Base-by-base conservation (phyloP, 2,888 invertebrate genomes). In the Netelia inedita region DNA sequence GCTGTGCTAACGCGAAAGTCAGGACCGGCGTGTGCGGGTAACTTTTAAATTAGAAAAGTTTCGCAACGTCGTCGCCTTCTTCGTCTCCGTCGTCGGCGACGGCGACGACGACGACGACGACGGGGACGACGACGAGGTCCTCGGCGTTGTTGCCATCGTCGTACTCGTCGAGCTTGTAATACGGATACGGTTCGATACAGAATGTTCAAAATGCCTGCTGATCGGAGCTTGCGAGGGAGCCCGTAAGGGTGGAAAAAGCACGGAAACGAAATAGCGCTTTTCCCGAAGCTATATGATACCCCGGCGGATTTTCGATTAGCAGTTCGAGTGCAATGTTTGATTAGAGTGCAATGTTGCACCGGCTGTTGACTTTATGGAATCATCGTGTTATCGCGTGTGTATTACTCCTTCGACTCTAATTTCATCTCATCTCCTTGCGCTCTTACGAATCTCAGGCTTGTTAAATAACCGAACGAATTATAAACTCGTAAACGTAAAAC, bases 41-140 rank as follows among this genome's bases (percentile, higher is more conserved):
- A 88, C 87, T 88, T 88, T 87, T 88, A 88, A 88, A 88, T 88
- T 88, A 88, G 88, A 88, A 88, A 88, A 88, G 85, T 88, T 88
- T 87, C 79, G 82, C 76, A 82, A 84, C 85, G 85, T 84, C 88
- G 87, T 87, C 88, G 82, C 16, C 87, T 73, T 74, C 81, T 59
- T 61, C 79, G 65, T 68, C 28, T 55, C 46, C 68, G 78, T 79
- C 79, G 85, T 79, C 82, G 74, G 35, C 85, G 41, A 53, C 79
- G 79, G 21, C 79, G 79, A 21, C 79, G 43, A 9, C 71, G 73
- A 57, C 73, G 73, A 35, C 74, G 74, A 63, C 73, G 75, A 35
- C 63, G 28, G 46, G 68, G 73, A 61, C 73, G 75, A 35, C 63
- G 61, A 61, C 73, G 78, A 68, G 72, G 82, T 78, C 53, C 72